A percentile compares a stretch with the other conserved stretches of the same genome.
Evolutionary conservation across 2,797 vertebrate genomes (phyloP).

Genomic region (Eutrigla gurnardus): DNA sequence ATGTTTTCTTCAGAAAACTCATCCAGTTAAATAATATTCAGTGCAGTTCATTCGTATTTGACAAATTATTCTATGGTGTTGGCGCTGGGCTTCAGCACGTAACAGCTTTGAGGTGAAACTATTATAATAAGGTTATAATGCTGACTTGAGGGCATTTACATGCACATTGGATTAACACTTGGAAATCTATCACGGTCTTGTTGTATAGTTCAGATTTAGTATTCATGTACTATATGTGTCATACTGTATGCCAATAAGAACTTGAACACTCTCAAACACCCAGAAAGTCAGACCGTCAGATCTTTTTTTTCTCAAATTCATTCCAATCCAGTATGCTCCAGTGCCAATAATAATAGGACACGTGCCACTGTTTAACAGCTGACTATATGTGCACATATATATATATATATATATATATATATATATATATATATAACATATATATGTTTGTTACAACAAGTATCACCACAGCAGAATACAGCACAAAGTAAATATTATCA

Average conservation of each 20-base stretch:
- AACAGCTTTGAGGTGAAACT: conserved; percentile 1
- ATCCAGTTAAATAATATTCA: background rate
- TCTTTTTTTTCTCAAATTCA: background rate
- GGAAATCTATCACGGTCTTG: background rate
- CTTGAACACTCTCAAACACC: background rate
- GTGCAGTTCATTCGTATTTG: background rate
- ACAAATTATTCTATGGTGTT: background rate
- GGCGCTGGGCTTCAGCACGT: background rate
- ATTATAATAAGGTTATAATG: background rate
- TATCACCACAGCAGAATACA: background rate
- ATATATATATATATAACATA: no score
- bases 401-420: no score
- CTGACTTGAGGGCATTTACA: background rate
- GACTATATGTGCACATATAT: background rate
- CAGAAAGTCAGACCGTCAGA: conserved; percentile 3
- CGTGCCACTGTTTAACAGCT: background rate
- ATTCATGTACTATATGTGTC: background rate
- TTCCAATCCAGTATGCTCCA: background rate
- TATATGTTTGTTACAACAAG: background rate
- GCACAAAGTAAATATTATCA: background rate
- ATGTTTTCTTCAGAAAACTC: background rate
- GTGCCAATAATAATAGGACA: conserved; percentile 4
- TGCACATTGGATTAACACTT: background rate
- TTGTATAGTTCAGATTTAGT: background rate
- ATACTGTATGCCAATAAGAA: background rate